These are phyloP conservation scores for Fregetta grallaria DNA, from an alignment of 2,113 vertebrate genomes.

Conservation along the genomic window DNA sequence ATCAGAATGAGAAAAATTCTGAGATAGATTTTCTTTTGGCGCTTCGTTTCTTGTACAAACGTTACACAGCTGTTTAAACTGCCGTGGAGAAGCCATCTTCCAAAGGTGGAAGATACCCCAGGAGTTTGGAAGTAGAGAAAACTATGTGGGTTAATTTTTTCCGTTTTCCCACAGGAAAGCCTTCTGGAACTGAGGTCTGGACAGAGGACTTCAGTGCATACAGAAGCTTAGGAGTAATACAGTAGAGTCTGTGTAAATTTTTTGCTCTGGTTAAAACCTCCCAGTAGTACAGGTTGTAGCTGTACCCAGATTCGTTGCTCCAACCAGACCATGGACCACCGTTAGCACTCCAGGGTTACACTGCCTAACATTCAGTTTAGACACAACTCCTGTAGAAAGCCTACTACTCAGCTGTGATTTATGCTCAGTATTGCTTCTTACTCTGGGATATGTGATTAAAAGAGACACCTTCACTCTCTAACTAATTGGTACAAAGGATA, in stretches of 20 bases:
- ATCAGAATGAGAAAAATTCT: background rate
- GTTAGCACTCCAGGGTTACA: background rate
- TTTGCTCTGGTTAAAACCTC: background rate
- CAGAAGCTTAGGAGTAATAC: background rate
- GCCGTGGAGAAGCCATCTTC: background rate
- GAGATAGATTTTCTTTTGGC: background rate
- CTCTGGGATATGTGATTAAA: background rate
- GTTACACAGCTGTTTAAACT: background rate
- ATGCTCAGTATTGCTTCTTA: background rate
- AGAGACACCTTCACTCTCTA: background rate
- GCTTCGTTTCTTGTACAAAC: background rate
- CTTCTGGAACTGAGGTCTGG: background rate
- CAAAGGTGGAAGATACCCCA: background rate
- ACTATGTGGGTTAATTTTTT: background rate
- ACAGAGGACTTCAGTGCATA: background rate
- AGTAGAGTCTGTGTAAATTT: background rate
- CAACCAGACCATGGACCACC: background rate
- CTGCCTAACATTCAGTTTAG: background rate
- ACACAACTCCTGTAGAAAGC: background rate
- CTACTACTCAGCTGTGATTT: background rate
- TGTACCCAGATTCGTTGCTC: background rate
- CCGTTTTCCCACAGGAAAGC: background rate
- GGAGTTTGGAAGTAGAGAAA: background rate
- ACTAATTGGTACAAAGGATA: background rate
- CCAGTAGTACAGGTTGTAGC: background rate